Conservation (phyloP, 2,113 vertebrate genomes). For the Phyllopteryx taeniolatus region DNA sequence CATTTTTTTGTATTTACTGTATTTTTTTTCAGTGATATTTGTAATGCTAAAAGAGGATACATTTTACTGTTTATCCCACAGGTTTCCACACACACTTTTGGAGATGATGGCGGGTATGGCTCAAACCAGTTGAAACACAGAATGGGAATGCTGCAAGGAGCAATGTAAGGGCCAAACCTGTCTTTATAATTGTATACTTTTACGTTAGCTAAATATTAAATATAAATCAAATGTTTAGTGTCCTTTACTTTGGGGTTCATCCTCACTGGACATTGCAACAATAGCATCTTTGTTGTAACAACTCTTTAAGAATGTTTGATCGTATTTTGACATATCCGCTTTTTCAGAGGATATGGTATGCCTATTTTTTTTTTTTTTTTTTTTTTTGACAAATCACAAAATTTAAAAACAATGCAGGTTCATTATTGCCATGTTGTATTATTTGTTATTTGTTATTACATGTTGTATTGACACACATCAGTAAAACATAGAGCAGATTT, state of each 20-base stretch:
- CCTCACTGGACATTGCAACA: background rate
- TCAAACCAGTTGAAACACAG: constrained; percentile 6
- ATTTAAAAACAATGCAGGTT: background rate
- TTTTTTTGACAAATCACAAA: background rate
- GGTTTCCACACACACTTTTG: constrained; percentile 10
- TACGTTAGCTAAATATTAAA: background rate
- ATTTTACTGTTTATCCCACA: constrained; percentile 6
- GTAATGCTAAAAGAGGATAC: background rate
- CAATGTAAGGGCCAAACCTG: constrained; percentile 4
- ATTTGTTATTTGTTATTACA: background rate
- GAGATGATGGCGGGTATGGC: constrained; percentile 7
- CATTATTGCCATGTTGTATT: background rate
- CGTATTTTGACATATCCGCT: background rate
- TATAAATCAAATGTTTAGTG: background rate
- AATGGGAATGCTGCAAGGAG: background rate
- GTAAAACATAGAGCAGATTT: background rate
- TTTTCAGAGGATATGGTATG: background rate
- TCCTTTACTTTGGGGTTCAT: background rate
- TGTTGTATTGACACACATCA: background rate
- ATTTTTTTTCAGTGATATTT: background rate
- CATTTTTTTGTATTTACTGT: background rate
- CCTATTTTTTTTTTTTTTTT: no score
- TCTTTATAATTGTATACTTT: background rate
- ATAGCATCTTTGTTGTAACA: background rate
- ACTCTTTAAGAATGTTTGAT: background rate